Evolutionary conservation across 2,888 invertebrate species (phyloP).

Genomic region (Venusia cambrica): DNA sequence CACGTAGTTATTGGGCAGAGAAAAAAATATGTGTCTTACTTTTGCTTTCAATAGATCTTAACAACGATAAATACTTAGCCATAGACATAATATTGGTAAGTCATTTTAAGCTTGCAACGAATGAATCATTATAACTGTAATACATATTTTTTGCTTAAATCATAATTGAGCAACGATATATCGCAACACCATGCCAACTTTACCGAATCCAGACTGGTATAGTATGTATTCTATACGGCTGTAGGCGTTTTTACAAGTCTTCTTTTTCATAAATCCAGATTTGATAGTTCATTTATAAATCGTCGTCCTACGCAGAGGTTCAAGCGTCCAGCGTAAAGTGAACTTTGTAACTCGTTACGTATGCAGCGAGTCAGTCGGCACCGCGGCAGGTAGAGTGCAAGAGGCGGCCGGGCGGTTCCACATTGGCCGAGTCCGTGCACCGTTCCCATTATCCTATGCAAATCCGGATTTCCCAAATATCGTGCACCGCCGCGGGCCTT

Average conservation of each 20-base stretch:
- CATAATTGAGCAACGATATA: conserved; percentile 1
- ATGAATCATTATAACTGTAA: too few relatives aligned
- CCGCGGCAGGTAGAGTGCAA: conserved; percentile 33
- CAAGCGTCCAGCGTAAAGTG: conserved; percentile 25
- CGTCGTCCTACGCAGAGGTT: conserved; percentile 11
- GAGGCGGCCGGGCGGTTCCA: conserved; percentile 36
- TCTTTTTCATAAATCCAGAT: conserved; percentile 28
- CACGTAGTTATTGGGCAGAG: too few relatives aligned
- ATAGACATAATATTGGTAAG: too few relatives aligned
- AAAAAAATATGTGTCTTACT: too few relatives aligned
- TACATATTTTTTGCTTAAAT: too few relatives aligned
- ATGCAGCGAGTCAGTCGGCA: conserved; percentile 35
- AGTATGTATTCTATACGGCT: conserved; percentile 14
- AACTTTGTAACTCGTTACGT: conserved; percentile 32
- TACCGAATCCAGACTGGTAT: conserved; percentile 16
- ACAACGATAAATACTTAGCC: too few relatives aligned
- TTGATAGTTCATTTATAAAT: conserved; percentile 26
- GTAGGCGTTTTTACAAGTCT: conserved; percentile 17
- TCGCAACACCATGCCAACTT: conserved; percentile 12
- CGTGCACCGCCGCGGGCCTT: conserved; percentile 68
- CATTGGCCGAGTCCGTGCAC: conserved; percentile 46
- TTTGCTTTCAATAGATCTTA: too few relatives aligned
- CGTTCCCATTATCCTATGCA: conserved; percentile 74
- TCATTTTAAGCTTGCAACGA: too few relatives aligned
- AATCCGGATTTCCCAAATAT: conserved; percentile 77